Evolutionary conservation across 2,113 vertebrate species (phyloP), one percentile per base, ranked within the genome.

Genomic region (Cyrtonyx montezumae): DNA sequence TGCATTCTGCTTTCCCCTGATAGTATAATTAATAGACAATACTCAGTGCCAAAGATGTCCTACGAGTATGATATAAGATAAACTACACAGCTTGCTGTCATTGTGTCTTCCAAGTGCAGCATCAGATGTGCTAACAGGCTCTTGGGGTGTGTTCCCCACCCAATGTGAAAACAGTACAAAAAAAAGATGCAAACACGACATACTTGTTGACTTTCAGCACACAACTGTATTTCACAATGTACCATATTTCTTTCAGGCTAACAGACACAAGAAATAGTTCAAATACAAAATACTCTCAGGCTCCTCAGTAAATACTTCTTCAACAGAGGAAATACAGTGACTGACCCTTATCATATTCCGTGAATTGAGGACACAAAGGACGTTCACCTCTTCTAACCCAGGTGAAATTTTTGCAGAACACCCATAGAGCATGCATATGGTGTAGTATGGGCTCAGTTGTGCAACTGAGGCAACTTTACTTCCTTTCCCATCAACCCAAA

Each of bases 361-460:
- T 8, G 36, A 20, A 25, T 91, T 25, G 34, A 80, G 46, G 42
- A 73, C 69, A 14, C 73, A 55, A 4, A 77, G 36, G 68, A 46
- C 6, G 30, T 32, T 43, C 7, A 22, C 8, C 5, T 69, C 19
- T 43, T 70, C 42, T 80, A 56, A 46, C 1, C 11, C 30, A 63
- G 9, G 7, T 7, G 7, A 13, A 34, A 45, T 17, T 30, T 73
- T 42, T 26, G 25, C 34, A 42, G 43, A 90, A 11, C 42, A 55
- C 2, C 11, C 19, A 4, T 21, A 73, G 20, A 73, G 66, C 2
- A 16, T 1, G 2, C 40, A 10, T 9, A 9, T 53, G 42, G 16
- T 14, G 4, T n/a, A 22, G 4, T 0, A 15, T 14, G 13, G 21
- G 8, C n/a, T 79, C 46, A 32, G 25, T 1, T 14, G 5, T 71